phyloP scores from a whole-genome alignment of 2,888 invertebrate species.

The Troides aeacus region DNA sequence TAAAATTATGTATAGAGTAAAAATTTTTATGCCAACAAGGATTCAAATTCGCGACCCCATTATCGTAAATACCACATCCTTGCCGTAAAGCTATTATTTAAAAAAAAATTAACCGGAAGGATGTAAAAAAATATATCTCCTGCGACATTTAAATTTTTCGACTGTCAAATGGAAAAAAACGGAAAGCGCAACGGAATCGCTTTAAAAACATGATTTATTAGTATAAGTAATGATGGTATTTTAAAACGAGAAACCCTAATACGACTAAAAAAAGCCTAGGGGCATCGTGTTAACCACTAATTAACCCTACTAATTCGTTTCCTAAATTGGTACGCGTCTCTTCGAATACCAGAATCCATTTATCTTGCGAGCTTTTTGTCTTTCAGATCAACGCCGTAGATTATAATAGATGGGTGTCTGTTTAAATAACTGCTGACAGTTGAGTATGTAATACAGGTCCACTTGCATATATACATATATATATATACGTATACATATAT shows the following conservation, averaged over 20 bases:
- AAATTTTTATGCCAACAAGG: too few relatives aligned
- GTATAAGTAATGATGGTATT: conserved; percentile 37
- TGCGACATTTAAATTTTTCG: conserved; percentile 67
- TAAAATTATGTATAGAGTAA: too few relatives aligned
- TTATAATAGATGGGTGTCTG: conserved; percentile 18
- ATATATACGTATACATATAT: too few relatives aligned
- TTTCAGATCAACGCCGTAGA: conserved; percentile 23
- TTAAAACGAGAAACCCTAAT: conserved; percentile 36
- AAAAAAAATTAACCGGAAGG: conserved; percentile 16
- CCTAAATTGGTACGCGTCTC: conserved; percentile 50
- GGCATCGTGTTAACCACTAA: conserved; percentile 58
- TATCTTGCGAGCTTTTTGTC: conserved; percentile 38
- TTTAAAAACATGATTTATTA: conserved; percentile 71
- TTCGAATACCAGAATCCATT: conserved; percentile 48
- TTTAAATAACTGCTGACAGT: conserved; percentile 25
- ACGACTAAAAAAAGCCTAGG: conserved; percentile 34
- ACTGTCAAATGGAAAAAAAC: conserved; percentile 60
- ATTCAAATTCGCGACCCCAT: too few relatives aligned
- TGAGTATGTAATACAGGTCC: background rate
- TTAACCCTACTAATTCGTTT: conserved; percentile 64
- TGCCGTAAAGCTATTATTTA: too few relatives aligned
- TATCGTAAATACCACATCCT: too few relatives aligned
- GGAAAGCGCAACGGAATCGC: conserved; percentile 63
- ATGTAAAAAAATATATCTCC: conserved; percentile 53
- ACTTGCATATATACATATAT: background rate